Percentiles rank a stretch among this genome's conserved stretches.
Evolutionary conservation across 2,888 invertebrate genomes (phyloP).

Genomic region (Tromatobia lineatoria): DNA sequence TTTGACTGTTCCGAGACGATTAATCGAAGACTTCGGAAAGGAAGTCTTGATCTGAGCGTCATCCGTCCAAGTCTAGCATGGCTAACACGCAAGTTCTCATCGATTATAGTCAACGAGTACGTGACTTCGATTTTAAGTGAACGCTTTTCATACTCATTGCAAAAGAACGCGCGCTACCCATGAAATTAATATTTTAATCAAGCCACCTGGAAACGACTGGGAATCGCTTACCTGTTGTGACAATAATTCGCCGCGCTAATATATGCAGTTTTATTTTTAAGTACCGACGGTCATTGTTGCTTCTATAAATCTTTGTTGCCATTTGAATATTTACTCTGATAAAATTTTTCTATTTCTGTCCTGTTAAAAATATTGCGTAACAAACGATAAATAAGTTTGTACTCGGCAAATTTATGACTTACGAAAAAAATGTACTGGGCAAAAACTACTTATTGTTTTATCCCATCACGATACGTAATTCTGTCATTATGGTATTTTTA

Average conservation of each 20-base stretch:
- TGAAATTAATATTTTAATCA: constrained; percentile 50
- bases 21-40: constrained; percentile 68
- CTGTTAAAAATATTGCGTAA: background rate
- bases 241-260: background rate
- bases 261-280: background rate
- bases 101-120: constrained; percentile 72
- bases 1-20: constrained; percentile 69
- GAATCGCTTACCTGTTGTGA: constrained; percentile 7
- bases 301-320: background rate
- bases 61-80: constrained; percentile 62
- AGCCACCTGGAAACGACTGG: constrained; percentile 2
- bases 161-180: constrained; percentile 26
- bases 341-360: background rate
- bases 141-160: constrained; percentile 49
- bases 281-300: background rate
- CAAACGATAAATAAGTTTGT: no score
- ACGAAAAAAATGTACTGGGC: no score
- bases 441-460: no score
- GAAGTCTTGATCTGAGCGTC: constrained; percentile 73
- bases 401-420: no score
- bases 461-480: no score
- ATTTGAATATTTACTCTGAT: background rate
- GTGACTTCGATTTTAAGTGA: constrained; percentile 72
- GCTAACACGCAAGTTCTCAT: constrained; percentile 64
- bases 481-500: no score